Evolutionary conservation across 2,888 invertebrate species (phyloP).

Genomic region (Drepanosiphum platanoidis): DNA sequence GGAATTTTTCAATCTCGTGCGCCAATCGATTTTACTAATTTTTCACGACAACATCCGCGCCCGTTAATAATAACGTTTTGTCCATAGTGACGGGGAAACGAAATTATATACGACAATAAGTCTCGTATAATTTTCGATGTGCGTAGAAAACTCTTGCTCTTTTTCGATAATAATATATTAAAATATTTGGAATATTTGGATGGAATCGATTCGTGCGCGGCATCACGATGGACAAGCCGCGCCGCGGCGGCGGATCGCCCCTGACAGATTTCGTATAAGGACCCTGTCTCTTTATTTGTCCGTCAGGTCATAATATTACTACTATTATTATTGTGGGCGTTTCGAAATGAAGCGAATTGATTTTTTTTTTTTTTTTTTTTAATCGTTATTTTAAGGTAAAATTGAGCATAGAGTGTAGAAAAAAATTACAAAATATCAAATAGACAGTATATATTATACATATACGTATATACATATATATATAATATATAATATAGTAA

Average conservation of each 20-base stretch:
- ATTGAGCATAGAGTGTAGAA: constrained; percentile 52
- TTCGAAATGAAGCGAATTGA: constrained; percentile 17
- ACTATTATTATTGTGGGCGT: too few relatives aligned
- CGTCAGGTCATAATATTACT: too few relatives aligned
- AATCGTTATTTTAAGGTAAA: constrained; percentile 42
- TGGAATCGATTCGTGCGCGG: constrained; percentile 50
- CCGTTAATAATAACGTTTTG: neutral
- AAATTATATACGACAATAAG: neutral
- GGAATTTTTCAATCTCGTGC: too few relatives aligned
- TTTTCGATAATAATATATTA: too few relatives aligned
- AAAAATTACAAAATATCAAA: constrained; percentile 40
- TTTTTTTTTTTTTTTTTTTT: too few relatives aligned
- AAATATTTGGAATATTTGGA: constrained; percentile 50
- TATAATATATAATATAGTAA: too few relatives aligned
- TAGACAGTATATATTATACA: too few relatives aligned
- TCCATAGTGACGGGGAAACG: neutral
- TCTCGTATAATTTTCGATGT: neutral
- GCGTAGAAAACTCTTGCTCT: constrained; percentile 44
- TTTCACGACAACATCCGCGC: too few relatives aligned
- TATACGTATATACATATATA: too few relatives aligned
- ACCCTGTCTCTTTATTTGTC: constrained; percentile 57
- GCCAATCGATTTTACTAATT: too few relatives aligned
- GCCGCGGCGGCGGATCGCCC: constrained; percentile 9
- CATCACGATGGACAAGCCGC: constrained; percentile 19
- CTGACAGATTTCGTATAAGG: constrained; percentile 48